phyloP scores from a whole-genome alignment of 2,797 vertebrate genomes.

The Lacerta agilis region DNA sequence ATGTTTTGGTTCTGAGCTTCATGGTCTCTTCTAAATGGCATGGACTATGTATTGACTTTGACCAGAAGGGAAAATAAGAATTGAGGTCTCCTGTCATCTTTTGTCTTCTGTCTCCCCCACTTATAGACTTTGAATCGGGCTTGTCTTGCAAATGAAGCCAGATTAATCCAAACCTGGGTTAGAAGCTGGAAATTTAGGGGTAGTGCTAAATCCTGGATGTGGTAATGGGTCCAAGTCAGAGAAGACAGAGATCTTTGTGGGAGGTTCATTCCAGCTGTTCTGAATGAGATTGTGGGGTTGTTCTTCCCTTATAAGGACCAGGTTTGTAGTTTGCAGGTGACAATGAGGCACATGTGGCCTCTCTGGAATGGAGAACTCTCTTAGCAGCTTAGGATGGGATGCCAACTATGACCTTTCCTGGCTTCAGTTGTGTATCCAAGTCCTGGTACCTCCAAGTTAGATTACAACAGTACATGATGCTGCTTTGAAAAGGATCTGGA shows the following conservation, averaged over 20 bases:
- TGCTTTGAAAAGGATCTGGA: background rate
- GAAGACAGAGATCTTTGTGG: background rate
- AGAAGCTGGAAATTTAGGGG: background rate
- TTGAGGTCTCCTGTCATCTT: background rate
- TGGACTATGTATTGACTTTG: background rate
- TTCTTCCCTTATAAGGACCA: too few relatives aligned
- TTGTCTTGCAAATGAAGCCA: background rate
- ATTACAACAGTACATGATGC: background rate
- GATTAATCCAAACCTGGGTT: background rate
- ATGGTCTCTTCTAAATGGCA: conserved; percentile 6
- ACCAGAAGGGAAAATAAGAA: background rate
- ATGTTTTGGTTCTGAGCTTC: conserved; percentile 15
- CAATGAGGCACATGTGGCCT: background rate
- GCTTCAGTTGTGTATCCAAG: background rate
- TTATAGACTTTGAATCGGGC: background rate
- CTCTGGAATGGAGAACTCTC: background rate
- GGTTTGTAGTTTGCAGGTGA: too few relatives aligned
- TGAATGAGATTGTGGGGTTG: background rate
- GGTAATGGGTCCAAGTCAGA: background rate
- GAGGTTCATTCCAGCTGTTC: background rate
- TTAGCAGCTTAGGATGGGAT: background rate
- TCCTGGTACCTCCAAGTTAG: background rate
- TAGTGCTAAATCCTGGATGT: background rate
- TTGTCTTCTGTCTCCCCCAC: background rate
- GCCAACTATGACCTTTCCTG: background rate